Evolutionary conservation across 2,113 vertebrate species (phyloP), one percentile per base, ranked within the genome.

Genomic region (Phalacrocorax brasilianus): DNA sequence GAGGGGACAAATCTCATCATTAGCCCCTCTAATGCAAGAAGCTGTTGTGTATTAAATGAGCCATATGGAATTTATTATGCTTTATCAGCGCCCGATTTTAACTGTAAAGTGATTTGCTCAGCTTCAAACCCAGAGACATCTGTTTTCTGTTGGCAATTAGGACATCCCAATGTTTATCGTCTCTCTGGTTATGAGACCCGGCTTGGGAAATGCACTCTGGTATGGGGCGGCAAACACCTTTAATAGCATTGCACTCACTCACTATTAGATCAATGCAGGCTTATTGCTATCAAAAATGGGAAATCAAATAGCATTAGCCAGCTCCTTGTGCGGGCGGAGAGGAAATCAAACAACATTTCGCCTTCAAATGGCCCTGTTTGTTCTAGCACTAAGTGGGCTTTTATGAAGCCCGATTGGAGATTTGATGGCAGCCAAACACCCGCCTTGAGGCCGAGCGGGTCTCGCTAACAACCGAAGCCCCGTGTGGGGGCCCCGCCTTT

Each of bases 41-140:
- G 98, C 99, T 99, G 98, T 99, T 99, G 99, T 99, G 99, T 99
- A 99, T 99, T 98, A 99, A 99, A 99, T 98, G 99, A 99, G 98
- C 99, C 99, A 99, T 99, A 98, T 99, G 99, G 99, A 99, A 99
- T 99, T 99, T 99, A 99, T 99, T 99, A 99, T 98, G 99, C 99
- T 99, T 99, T 99, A 99, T 99, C 99, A 99, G 99, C 98, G 98
- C 99, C 98, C 98, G 99, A 99, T 99, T 99, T 99, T 98, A 99
- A 98, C 99, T 98, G 99, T 99, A 99, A 99, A 99, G 99, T 99
- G 99, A 99, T 99, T 99, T 99, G 98, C 98, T 99, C 99, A 98
- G 98, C 98, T 98, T 97, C 98, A 96, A 97, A 98, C 98, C 98
- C 98, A 81, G 98, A 98, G 99, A 99, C 99, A 99, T 99, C 99